Base-by-base conservation (phyloP, 2,888 invertebrate genomes). In the Apodemia mormo region DNA sequence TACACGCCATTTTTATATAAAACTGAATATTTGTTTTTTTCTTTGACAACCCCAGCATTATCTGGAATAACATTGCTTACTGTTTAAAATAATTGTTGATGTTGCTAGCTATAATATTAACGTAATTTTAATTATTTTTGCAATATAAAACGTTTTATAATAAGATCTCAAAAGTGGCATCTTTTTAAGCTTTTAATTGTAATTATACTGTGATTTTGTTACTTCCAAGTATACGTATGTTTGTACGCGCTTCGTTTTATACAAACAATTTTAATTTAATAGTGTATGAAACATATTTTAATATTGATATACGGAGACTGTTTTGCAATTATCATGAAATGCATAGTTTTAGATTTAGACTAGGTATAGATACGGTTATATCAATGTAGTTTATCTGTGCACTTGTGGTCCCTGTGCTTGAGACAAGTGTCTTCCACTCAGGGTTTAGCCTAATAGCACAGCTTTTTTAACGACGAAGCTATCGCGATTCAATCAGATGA, bases 1-100 rank as follows among this genome's bases (percentile, higher is more conserved):
- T 12, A 22, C 30, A 30, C 12, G 61, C 29, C 58, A 58, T 30
- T 58, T 58, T 58, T 58, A 30, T 29, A 58, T 72, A 66, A 71
- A 69, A 67, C 56, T 64, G 61, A 68, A 73, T 73, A 71, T 58
- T 69, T 64, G 68, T 58, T 66, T 45, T 72, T 70, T 71, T 76
- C 78, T 78, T 81, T 85, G 88, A 88, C 87, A 88, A 81, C 86
- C 84, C 84, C 78, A 78, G 79, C 77, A 80, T 78, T 77, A 87
- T 88, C 89, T 88, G 83, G 83, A 84, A 82, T 81, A 85, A 79
- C 90, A 86, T 91, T 91, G 90, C 90, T 90, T 90, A 89, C 78
- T 84, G 88, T 90, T 90, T 84, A 79, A 86, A 82, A 79, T 76
- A 83, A 87, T 88, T 90, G 89, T 91, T 90, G 86, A 88, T 86